phyloP scores from a whole-genome alignment of 2,888 invertebrate genomes.

The Drosophila nr. perissopoda region DNA sequence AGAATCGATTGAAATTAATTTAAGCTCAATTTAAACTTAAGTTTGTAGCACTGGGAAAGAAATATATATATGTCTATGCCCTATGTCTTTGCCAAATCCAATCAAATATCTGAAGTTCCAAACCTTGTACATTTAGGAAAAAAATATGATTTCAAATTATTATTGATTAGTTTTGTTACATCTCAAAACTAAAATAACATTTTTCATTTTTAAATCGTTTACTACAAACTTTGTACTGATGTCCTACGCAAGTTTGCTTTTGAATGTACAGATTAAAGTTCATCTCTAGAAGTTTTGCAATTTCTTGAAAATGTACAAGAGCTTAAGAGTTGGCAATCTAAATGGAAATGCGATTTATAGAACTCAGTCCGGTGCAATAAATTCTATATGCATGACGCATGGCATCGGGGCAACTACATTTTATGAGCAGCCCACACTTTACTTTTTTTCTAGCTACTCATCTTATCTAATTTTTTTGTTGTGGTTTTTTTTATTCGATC shows the following conservation, averaged over 20 bases:
- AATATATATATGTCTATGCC: not conserved
- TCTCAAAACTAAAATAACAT: not conserved
- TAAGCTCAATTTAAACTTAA: not conserved
- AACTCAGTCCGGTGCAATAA: not conserved
- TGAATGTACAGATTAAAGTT: not conserved
- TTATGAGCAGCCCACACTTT: slow-evolving; percentile 39
- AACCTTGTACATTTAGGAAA: not conserved
- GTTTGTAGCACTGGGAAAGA: not conserved
- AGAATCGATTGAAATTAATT: not conserved
- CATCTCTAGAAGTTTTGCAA: not conserved
- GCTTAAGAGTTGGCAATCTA: not conserved
- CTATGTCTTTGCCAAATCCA: not conserved
- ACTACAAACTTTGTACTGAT: not conserved
- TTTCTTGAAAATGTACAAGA: not conserved
- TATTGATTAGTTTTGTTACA: not conserved
- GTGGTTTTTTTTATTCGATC: not conserved
- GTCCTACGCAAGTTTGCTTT: not conserved
- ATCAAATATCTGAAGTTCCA: not conserved
- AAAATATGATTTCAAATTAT: not conserved
- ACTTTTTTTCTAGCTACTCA: slow-evolving; percentile 11
- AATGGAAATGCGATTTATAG: not conserved
- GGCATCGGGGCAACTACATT: slow-evolving; percentile 23
- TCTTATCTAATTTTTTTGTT: not conserved
- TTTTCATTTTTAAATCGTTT: not conserved
- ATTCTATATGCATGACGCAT: slow-evolving; percentile 40